phyloP scores from a whole-genome alignment of 1,140 invertebrate species.

The Dolichoris vasculosae region DNA sequence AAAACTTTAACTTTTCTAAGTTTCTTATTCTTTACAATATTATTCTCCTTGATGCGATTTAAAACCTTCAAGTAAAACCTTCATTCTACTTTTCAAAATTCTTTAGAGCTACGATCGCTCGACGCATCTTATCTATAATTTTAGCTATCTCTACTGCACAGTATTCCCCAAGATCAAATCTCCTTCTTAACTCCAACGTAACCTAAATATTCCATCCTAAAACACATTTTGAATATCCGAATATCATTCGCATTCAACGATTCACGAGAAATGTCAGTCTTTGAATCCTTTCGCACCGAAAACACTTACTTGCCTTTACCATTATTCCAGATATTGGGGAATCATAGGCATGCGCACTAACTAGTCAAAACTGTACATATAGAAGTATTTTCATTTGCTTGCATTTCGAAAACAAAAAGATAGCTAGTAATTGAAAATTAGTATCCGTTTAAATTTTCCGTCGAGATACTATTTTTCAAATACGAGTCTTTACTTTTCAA shows the following conservation, averaged over 20 bases:
- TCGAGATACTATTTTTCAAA: not conserved
- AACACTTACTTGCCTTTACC: not conserved
- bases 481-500: slow-evolving; percentile 43
- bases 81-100: slow-evolving; percentile 29
- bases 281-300: not conserved
- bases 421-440: not conserved
- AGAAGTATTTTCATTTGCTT: slow-evolving; percentile 67
- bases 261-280: not conserved
- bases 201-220: not conserved
- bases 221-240: not conserved
- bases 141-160: slow-evolving; percentile 47
- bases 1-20: not conserved
- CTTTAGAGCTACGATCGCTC: slow-evolving; percentile 38
- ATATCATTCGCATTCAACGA: not conserved
- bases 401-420: slow-evolving; percentile 61
- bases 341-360: slow-evolving; percentile 73
- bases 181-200: not conserved
- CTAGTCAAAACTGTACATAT: slow-evolving; percentile 71
- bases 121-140: slow-evolving; percentile 39
- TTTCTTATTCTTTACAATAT: not conserved
- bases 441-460: not conserved
- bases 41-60: not conserved
- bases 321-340: slow-evolving; percentile 61
- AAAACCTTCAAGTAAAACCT: not conserved
- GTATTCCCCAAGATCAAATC: slow-evolving; percentile 31